These are phyloP conservation scores for Hyla sarda DNA, from an alignment of 2,113 vertebrate species.

Conservation along the genomic window DNA sequence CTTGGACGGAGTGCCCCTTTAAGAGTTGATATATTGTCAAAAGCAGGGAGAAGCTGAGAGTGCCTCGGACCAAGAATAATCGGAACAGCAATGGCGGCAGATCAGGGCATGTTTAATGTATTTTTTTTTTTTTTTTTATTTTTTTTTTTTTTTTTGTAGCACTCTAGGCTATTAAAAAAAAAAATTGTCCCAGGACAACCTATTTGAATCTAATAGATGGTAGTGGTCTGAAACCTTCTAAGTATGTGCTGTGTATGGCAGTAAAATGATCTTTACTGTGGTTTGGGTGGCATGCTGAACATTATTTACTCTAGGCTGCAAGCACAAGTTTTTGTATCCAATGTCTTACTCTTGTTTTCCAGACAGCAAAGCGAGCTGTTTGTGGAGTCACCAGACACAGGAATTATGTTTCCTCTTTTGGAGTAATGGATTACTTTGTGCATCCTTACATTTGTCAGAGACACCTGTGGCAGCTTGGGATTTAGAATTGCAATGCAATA, in stretches of 20 bases:
- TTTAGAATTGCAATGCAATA: constrained; percentile 33
- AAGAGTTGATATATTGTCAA: too few relatives aligned
- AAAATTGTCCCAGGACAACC: too few relatives aligned
- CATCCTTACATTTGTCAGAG: constrained; percentile 22
- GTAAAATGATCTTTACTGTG: background rate
- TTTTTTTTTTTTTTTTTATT: too few relatives aligned
- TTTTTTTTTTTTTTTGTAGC: too few relatives aligned
- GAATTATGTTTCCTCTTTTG: constrained; percentile 3
- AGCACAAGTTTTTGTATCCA: background rate
- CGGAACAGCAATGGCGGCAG: too few relatives aligned
- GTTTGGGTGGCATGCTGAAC: background rate
- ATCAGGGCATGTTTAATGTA: too few relatives aligned
- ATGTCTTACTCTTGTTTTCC: background rate
- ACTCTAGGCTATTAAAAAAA: too few relatives aligned
- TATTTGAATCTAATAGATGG: background rate
- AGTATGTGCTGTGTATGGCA: background rate
- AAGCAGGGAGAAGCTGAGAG: too few relatives aligned
- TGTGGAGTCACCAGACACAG: background rate
- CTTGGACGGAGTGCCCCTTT: too few relatives aligned
- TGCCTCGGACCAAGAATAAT: too few relatives aligned
- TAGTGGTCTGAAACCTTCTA: background rate
- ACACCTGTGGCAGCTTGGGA: constrained; percentile 10
- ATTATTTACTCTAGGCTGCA: background rate
- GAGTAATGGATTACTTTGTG: constrained; percentile 15
- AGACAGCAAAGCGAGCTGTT: background rate